Conservation (phyloP, 2,888 invertebrate genomes). For the Eupithecia pulchellata region DNA sequence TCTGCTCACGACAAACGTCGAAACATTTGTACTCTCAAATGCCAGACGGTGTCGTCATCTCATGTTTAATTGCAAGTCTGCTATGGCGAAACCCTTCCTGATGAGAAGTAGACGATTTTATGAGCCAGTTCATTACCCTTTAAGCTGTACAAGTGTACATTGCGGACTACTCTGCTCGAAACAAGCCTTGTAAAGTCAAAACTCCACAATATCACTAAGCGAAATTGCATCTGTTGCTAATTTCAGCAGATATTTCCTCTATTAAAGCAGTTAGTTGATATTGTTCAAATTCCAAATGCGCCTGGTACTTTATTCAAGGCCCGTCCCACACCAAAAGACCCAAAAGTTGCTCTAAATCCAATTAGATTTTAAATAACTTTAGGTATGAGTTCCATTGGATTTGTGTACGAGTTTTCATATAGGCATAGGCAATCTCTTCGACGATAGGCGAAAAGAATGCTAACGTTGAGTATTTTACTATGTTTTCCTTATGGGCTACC, state of each 20-base stretch:
- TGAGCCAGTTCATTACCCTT: conserved; percentile 30
- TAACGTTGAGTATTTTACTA: conserved; percentile 6
- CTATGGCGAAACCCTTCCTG: background rate
- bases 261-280: background rate
- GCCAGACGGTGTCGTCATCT: conserved; percentile 40
- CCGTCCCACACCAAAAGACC: background rate
- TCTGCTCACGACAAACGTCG: conserved; percentile 34
- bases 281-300: background rate
- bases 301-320: background rate
- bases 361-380: background rate
- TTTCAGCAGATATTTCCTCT: conserved; percentile 27
- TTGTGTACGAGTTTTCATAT: background rate
- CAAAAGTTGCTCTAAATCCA: background rate
- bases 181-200: conserved; percentile 54
- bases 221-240: conserved; percentile 53
- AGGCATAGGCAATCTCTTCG: background rate
- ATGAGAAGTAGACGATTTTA: background rate
- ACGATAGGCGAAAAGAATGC: conserved; percentile 9
- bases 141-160: conserved; percentile 7
- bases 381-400: background rate
- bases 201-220: conserved; percentile 64
- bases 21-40: conserved; percentile 35
- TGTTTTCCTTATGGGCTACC: conserved; percentile 28
- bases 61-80: background rate
- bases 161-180: conserved; percentile 2